These are phyloP conservation scores for Motacilla alba DNA, from an alignment of 2,113 vertebrate species.

Conservation along the genomic window DNA sequence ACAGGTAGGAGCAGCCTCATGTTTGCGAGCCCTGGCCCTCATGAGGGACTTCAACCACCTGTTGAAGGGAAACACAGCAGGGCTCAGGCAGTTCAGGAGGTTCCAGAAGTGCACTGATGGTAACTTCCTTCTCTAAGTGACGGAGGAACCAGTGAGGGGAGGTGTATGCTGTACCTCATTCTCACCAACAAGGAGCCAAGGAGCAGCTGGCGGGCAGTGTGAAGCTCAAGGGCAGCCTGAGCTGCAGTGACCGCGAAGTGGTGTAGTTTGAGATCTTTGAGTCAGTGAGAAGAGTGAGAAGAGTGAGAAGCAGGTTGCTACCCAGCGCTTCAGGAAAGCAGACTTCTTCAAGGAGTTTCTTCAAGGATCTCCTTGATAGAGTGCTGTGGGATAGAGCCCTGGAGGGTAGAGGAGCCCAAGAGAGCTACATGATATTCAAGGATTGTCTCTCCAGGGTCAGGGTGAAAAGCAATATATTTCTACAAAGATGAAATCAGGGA, in stretches of 20 bases:
- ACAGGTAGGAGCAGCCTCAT: background rate
- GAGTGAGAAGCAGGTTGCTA: background rate
- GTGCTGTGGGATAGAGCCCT: background rate
- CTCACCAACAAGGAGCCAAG: background rate
- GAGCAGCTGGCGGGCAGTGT: background rate
- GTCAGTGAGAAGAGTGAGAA: background rate
- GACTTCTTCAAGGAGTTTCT: background rate
- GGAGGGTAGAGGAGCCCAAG: background rate
- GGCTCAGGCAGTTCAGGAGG: background rate
- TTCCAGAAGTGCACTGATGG: background rate
- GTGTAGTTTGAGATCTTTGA: background rate
- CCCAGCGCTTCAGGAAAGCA: background rate
- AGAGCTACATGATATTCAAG: background rate
- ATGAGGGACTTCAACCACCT: background rate
- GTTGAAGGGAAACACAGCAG: background rate
- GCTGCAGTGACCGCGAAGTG: background rate
- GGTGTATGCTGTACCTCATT: background rate
- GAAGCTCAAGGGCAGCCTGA: background rate
- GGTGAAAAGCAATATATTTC: background rate
- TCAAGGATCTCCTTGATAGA: background rate
- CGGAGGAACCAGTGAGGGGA: background rate
- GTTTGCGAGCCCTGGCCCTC: accelerated
- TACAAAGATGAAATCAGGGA: background rate
- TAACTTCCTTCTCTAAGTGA: background rate
- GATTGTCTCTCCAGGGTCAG: background rate